Evolutionary conservation across 53 echinoderm and acorn worm genomes (phyloP).

Genomic region (Zoroaster sp.): DNA sequence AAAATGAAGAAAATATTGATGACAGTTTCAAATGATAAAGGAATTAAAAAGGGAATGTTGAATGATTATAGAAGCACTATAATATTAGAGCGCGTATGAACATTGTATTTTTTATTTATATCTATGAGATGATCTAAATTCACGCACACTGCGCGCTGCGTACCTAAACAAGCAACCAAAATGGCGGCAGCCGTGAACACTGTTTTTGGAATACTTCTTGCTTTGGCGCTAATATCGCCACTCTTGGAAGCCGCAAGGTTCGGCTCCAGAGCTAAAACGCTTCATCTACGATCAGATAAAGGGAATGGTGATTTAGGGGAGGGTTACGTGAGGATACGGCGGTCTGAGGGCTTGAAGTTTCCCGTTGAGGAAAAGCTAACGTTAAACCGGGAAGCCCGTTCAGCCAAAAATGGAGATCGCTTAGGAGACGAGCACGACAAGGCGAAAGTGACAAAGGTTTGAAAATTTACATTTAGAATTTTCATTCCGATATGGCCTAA

Average conservation of each 20-base stretch:
- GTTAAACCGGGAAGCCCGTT: neutral
- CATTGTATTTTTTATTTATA: too few species aligned
- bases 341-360: slow-evolving; percentile 11
- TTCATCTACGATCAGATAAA: slow-evolving; percentile 67
- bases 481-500: neutral
- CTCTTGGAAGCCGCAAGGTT: slow-evolving; percentile 28
- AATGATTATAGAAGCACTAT: too few species aligned
- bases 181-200: slow-evolving; percentile 18
- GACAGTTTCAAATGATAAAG: too few species aligned
- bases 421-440: neutral
- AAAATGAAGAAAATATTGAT: too few species aligned
- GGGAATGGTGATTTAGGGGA: slow-evolving; percentile 50
- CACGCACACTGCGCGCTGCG: too few species aligned
- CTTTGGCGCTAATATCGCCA: slow-evolving; percentile 19
- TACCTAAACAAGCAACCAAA: neutral
- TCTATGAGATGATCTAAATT: too few species aligned
- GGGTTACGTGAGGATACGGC: slow-evolving; percentile 58
- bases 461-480: neutral
- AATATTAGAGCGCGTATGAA: too few species aligned
- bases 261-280: slow-evolving; percentile 75
- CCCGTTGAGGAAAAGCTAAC: neutral
- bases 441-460: slow-evolving; percentile 32
- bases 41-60: too few species aligned
- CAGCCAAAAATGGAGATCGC: neutral
- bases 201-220: neutral